These are phyloP conservation scores for Virgularia gustaviana DNA, from an alignment of 92 coral and sea anemone species.

Conservation along the genomic window DNA sequence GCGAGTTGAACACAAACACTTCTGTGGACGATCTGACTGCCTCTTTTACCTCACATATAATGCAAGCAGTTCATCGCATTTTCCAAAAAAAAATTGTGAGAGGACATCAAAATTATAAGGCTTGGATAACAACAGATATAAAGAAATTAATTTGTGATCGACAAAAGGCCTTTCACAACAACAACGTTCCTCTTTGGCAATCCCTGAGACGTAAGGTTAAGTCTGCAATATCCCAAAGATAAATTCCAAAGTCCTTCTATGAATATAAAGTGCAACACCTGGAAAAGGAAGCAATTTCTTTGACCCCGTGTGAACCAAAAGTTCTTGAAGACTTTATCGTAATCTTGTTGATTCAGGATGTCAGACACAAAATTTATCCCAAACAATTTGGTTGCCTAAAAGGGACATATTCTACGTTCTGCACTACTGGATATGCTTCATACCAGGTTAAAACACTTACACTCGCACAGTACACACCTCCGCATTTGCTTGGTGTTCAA, in stretches of 20 bases:
- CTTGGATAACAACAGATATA: neutral
- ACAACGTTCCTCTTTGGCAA: neutral
- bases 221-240: neutral
- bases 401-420: slow-evolving; percentile 18
- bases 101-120: neutral
- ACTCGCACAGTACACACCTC: slow-evolving; percentile 28
- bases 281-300: slow-evolving; percentile 13
- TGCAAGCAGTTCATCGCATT: neutral
- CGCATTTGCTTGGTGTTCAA: slow-evolving; percentile 33
- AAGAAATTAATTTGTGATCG: slow-evolving; percentile 5
- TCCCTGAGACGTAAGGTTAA: neutral
- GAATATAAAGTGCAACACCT: slow-evolving; percentile 35
- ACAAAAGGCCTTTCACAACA: slow-evolving; percentile 18
- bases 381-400: slow-evolving; percentile 38
- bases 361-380: slow-evolving; percentile 29
- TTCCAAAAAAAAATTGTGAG: neutral
- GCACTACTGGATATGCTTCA: slow-evolving; percentile 48
- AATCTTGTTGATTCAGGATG: slow-evolving; percentile 18
- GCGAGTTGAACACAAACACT: neutral
- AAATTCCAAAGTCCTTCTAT: slow-evolving; percentile 22
- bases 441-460: slow-evolving; percentile 44
- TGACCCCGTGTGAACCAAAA: slow-evolving; percentile 24
- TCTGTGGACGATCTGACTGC: neutral
- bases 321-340: slow-evolving; percentile 28
- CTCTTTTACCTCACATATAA: neutral